Evolutionary conservation across 2,888 invertebrate genomes (phyloP).

Genomic region (Bellardia bayeri): DNA sequence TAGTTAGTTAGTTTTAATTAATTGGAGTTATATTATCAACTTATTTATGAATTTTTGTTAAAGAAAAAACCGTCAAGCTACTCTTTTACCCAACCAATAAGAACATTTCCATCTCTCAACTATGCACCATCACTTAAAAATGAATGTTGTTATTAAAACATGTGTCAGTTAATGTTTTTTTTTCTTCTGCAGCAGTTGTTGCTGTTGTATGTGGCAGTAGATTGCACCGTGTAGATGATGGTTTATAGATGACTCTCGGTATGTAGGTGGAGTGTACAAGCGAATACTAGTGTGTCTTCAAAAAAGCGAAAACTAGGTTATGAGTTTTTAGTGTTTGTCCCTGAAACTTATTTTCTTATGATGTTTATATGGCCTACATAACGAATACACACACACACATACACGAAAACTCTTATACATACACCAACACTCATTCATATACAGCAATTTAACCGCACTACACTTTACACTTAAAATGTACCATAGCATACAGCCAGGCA

Average conservation of each 20-base stretch:
- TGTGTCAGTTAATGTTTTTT: conserved; percentile 69
- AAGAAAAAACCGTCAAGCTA: no score
- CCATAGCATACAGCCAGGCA: not conserved
- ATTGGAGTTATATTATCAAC: no score
- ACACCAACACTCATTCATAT: not conserved
- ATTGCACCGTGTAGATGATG: conserved; percentile 9
- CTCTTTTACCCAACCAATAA: no score
- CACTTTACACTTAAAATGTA: conserved; percentile 52
- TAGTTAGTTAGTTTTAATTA: no score
- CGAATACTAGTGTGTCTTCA: conserved; percentile 20
- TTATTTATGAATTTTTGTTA: no score
- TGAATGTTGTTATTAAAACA: conserved; percentile 68
- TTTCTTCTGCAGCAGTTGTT: conserved; percentile 4
- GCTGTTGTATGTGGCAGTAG: conserved; percentile 12
- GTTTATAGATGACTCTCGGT: conserved; percentile 3
- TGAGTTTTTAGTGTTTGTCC: conserved; percentile 65
- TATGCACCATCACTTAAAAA: conserved; percentile 57
- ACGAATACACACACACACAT: conserved; percentile 41
- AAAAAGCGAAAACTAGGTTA: conserved; percentile 67
- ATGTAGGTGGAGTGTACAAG: conserved; percentile 14
- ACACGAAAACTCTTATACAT: not conserved
- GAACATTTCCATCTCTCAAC: conserved; percentile 6
- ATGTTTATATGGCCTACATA: conserved; percentile 69
- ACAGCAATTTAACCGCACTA: conserved; percentile 41
- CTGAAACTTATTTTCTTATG: conserved; percentile 68